Evolutionary conservation across 2,113 vertebrate genomes (phyloP), one percentile per base, ranked within the genome.

Genomic region (Nyctibius bracteatus): DNA sequence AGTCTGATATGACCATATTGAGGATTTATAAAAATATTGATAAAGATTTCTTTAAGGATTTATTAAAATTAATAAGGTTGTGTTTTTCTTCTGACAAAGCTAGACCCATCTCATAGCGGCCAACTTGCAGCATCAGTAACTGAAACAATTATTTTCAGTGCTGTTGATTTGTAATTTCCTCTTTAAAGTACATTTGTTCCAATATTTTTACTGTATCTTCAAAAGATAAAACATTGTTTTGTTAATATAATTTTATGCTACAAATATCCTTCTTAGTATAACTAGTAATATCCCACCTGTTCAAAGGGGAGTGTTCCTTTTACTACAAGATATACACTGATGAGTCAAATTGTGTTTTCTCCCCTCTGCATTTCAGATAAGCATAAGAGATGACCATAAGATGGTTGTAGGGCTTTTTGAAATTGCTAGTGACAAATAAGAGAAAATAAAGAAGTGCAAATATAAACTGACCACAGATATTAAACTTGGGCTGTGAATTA

Each of bases 311-410:
- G 4, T 31, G 14, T 67, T 93, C 49, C 27, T 63, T 92, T 5
- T 52, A 27, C n/a, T 35, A 1, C 6, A 67, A 58, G 15, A 9
- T 27, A 35, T 6, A 67, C 0, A 0, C 1, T 21, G 30, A 52
- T 70, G 27, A 58, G 3, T 55, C 13, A 12, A 27, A 35, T 14
- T 62, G 16, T 2, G 75, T 94, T 88, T 90, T 51, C 24, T 71
- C 43, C 12, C 8, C 5, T 51, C 12, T 41, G 9, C 5, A 16
- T 65, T 88, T 86, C 74, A 65, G 12, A 39, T 31, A 27, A 66
- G 6, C 17, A 11, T 35, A 65, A 68, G 9, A 81, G 14, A 49
- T 65, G 14, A 23, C 9, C 14, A 14, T 47, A 35, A 71, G 4
- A 25, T 49, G 25, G 2, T 44, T 81, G 11, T 23, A 51, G 20